Base-by-base conservation (phyloP, 2,797 vertebrate species). In the Crocidura indochinensis region DNA sequence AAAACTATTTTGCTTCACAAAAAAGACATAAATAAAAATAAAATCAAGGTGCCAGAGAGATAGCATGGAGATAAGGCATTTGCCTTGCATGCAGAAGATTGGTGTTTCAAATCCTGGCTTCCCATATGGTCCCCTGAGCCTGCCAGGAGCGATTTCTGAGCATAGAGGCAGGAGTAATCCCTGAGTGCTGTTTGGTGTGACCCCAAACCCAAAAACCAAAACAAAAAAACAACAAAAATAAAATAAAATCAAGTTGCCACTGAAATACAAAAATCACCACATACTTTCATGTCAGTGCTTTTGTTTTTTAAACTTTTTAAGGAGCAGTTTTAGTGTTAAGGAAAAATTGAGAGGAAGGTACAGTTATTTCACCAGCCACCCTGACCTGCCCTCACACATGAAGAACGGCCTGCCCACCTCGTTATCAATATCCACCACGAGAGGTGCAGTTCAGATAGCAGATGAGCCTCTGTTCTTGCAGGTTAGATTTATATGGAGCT, bases 231-330 rank as follows among this genome's bases (percentile, higher is more conserved):
- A 38, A 38, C 38, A 38, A 38, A 38, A 38, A 38, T 38, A 38
- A 38, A 38, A 14, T 53, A 53, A 53, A 53, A 82, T 86, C 56
- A 82, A 94, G 75, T 87, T 85, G 85, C 31, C 80, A 49, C 71
- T 87, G 75, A 91, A 87, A 91, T 85, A 49, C 44, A 92, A 89
- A 85, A 87, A 71, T 85, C 47, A 79, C 67, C 82, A 82, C 8
- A 80, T 77, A 76, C 94, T 87, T 88, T 85, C 68, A 94, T 62
- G 19, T 78, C 44, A 46, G 2, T 65, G 38, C 7, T 29, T 49
- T 85, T 8, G 26, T 86, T 79, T 22, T 75, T 38, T 20, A 11
- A 62, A 75, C 49, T 19, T 53, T 69, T 68, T 86, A 12, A 73
- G 73, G 56, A 90, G 15, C 46, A 93, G 10, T 69, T 69, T 69